Evolutionary conservation across 1,140 invertebrate genomes (phyloP).

Genomic region (Platorchestia sp.): DNA sequence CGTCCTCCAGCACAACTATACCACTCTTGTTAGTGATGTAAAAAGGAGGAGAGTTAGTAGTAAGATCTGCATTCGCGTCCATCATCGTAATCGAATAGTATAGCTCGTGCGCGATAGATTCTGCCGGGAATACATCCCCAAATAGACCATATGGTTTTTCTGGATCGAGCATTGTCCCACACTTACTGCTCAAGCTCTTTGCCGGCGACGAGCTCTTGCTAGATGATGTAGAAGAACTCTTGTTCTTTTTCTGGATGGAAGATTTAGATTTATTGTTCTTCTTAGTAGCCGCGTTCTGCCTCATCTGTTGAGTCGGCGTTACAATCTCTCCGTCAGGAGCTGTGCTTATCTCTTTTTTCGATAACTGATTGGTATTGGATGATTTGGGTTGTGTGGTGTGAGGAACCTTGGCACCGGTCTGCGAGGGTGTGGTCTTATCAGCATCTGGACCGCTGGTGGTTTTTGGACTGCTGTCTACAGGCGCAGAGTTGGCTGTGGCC

Average conservation of each 20-base stretch:
- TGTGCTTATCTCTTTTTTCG: not conserved
- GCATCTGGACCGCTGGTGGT: not conserved
- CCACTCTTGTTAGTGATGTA: slow-evolving; percentile 9
- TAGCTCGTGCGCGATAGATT: slow-evolving; percentile 15
- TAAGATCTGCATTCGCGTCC: not conserved
- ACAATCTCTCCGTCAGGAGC: not conserved
- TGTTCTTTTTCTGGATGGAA: not conserved
- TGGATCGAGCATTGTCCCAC: not conserved
- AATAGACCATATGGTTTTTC: not conserved
- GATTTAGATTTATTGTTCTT: not conserved
- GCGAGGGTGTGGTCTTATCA: not conserved
- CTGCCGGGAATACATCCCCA: not conserved
- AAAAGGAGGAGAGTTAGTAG: slow-evolving; percentile 30
- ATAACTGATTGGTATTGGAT: not conserved
- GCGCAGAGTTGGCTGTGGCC: slow-evolving; percentile 7
- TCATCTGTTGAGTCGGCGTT: not conserved
- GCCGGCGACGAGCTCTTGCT: slow-evolving; percentile 23
- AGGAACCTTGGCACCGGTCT: not conserved
- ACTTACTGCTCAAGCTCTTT: slow-evolving; percentile 39
- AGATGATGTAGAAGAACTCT: not conserved
- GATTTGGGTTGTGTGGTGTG: slow-evolving; percentile 19
- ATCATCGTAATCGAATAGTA: not conserved
- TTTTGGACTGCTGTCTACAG: not conserved
- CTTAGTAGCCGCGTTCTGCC: slow-evolving; percentile 20
- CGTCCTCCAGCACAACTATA: slow-evolving; percentile 37